These are phyloP conservation scores for Agriopis aurantiaria DNA, from an alignment of 2,888 invertebrate species.

Conservation along the genomic window DNA sequence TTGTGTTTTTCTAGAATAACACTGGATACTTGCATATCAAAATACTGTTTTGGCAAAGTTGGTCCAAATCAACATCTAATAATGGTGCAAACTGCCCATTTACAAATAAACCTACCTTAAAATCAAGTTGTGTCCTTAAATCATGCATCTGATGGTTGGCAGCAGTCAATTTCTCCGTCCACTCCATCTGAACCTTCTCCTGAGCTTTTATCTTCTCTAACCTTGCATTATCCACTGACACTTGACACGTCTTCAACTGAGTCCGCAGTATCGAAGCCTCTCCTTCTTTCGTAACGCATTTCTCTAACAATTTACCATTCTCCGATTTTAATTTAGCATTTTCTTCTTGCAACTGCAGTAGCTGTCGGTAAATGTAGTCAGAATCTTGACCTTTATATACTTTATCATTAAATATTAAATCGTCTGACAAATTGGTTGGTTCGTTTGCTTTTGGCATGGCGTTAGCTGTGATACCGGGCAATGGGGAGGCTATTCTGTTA, in stretches of 20 bases:
- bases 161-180: conserved; percentile 76
- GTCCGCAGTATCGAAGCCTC: conserved; percentile 85
- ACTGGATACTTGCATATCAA: no score
- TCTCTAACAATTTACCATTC: conserved; percentile 77
- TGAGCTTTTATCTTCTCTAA: conserved; percentile 76
- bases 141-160: conserved; percentile 76
- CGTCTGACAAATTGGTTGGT: conserved; percentile 57
- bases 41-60: no score
- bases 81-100: no score
- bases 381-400: conserved; percentile 67
- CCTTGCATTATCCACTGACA: conserved; percentile 74
- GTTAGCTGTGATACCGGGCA: conserved; percentile 72
- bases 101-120: conserved; percentile 72
- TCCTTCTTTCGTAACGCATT: conserved; percentile 85
- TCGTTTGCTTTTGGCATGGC: conserved; percentile 51
- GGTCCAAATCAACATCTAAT: no score
- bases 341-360: conserved; percentile 73
- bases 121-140: conserved; percentile 84
- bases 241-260: conserved; percentile 81
- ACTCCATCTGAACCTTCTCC: conserved; percentile 81
- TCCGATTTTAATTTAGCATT: conserved; percentile 76
- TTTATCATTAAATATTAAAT: conserved; percentile 70
- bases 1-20: no score
- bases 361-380: conserved; percentile 67
- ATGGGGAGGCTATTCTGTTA: conserved; percentile 72